Percentiles rank a stretch among this genome's conserved stretches.
phyloP scores from a whole-genome alignment of 2,797 vertebrate genomes.

The Vireo griseus region DNA sequence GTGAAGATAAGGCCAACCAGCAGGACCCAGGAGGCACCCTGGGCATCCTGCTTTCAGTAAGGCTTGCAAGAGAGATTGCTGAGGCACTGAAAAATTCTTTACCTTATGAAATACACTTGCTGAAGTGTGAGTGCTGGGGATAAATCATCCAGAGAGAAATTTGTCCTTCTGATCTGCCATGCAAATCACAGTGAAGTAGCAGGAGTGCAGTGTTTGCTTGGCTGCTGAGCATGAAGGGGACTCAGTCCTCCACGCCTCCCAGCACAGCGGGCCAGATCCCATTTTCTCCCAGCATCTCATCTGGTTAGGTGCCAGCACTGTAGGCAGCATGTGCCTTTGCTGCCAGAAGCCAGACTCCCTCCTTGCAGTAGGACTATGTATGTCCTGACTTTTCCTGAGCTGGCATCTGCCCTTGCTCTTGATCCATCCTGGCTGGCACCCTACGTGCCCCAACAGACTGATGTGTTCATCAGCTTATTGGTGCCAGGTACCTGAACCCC shows the following conservation, averaged over 20 bases:
- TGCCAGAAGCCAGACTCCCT: neutral
- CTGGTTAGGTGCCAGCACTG: neutral
- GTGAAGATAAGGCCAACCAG: neutral
- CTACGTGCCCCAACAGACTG: neutral
- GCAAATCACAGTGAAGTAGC: neutral
- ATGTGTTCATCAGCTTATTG: neutral
- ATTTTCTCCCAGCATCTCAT: neutral
- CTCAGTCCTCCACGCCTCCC: neutral
- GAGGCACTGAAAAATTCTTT: neutral
- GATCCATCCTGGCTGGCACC: neutral
- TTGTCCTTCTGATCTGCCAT: neutral
- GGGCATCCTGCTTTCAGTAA: neutral
- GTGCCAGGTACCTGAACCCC: neutral
- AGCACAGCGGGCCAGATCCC: rapidly evolving
- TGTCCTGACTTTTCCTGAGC: neutral
- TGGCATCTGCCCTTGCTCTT: neutral
- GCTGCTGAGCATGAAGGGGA: conserved; percentile 6
- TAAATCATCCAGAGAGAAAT: neutral
- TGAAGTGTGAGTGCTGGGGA: neutral
- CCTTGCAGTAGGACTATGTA: neutral
- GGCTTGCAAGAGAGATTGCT: neutral
- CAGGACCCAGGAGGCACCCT: neutral
- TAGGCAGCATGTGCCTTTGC: neutral
- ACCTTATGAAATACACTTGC: neutral
- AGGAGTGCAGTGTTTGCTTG: neutral